Percentiles rank a stretch among this genome's conserved stretches.
phyloP scores from a whole-genome alignment of 2,797 vertebrate genomes.

The Chelon labrosus region DNA sequence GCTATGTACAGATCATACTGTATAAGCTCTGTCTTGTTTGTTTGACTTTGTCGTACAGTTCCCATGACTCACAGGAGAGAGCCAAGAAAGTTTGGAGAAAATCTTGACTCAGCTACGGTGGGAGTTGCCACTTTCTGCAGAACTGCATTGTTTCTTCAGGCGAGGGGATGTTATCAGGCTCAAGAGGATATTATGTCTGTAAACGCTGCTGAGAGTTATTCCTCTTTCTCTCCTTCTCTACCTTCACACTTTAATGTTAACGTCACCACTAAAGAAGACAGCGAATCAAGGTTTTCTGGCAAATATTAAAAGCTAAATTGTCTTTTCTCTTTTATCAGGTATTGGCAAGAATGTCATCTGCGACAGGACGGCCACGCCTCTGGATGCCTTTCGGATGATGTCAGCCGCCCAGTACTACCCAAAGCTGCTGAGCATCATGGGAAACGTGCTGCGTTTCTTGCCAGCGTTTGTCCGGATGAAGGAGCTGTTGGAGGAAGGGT shows the following conservation, averaged over 20 bases:
- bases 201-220: constrained; percentile 6
- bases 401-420: constrained; percentile 99
- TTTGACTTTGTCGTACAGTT: neutral
- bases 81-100: constrained; percentile 4
- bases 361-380: constrained; percentile 94
- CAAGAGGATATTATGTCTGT: constrained; percentile 54
- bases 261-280: neutral
- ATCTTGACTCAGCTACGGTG: constrained; percentile 42
- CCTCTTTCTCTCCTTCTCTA: neutral
- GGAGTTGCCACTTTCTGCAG: constrained; percentile 43
- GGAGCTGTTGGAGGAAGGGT: constrained; percentile 96
- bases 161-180: constrained; percentile 48
- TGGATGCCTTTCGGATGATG: constrained; percentile 99
- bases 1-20: no score
- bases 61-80: constrained; percentile 14
- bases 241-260: constrained; percentile 2
- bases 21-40: neutral
- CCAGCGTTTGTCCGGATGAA: constrained; percentile 97
- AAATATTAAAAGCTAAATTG: neutral
- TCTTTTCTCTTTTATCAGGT: constrained; percentile 78
- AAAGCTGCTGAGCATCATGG: constrained; percentile 99
- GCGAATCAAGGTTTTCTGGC: neutral
- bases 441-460: constrained; percentile 96
- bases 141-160: constrained; percentile 45
- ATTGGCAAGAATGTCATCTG: constrained; percentile 99